Base-by-base conservation (phyloP, 2,888 invertebrate species). In the Apodemia duryi region DNA sequence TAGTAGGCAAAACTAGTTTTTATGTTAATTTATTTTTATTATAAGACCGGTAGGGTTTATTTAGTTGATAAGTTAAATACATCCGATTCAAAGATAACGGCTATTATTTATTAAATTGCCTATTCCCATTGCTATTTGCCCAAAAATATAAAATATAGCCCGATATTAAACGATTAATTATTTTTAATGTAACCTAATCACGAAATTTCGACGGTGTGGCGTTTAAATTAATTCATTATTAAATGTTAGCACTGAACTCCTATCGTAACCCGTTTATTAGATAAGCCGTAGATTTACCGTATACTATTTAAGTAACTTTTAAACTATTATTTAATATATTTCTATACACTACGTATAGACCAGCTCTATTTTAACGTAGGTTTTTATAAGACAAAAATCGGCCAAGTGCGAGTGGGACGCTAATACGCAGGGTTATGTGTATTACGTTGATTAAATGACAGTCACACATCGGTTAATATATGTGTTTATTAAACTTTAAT, bases 171-270 rank as follows among this genome's bases (percentile, higher is more conserved):
- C 54, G 13, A 54, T 65, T 64, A 62, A 62, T 63, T 65, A 62
- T 65, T 62, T 64, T 66, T 69, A 71, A 72, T 63, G 72, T 67
- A 65, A 64, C 66, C 62, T 63, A 68, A 69, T 69, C 69, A 70
- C 73, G 70, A 73, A 74, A 46, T 46, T 46, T 13, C 4, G 13
- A 46, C 67, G 66, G 61, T 67, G 63, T 67, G 67, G 68, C 67
- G 54, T 71, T 68, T 67, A 72, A 73, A 73, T 72, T 70, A 72
- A 74, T 73, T 73, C 54, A 32, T 11, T 54, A 54, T 54, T 54
- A 54, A 54, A 54, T 54, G 54, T 29, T 28, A 29, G 4, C 32
- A 54, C 54, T 54, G 29, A 54, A 28, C 54, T 11, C 28, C 28
- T 54, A 29, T 54, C 29, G 29, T 54, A 54, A 54, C 54, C 54